Base-by-base conservation (phyloP, 2,797 vertebrate genomes). In the Morus bassanus region DNA sequence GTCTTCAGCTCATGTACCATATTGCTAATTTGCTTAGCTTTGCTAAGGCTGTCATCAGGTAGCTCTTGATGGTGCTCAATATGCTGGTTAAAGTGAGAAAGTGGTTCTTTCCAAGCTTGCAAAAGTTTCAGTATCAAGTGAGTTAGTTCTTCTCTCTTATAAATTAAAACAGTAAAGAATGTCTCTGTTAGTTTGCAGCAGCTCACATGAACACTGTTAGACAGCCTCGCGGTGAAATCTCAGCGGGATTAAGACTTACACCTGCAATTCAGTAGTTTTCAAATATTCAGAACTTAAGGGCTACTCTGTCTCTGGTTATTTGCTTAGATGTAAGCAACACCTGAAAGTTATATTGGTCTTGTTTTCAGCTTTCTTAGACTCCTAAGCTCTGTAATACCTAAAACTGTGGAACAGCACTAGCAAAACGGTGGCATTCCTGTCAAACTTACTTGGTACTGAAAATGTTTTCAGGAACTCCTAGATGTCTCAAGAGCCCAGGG, bases 121-220 rank as follows among this genome's bases (percentile, higher is more conserved):
- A 99, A 73, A 51, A 99, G 98, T 97, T 98, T 98, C 89, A 98
- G 96, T 74, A 99, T 98, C 93, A 99, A 97, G 64, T 98, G 97
- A 0, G 98, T 98, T 87, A 99, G 94, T 95, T 99, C 98, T 96
- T 98, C 98, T 88, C 98, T 98, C 98, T 99, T 76, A 45, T 4
- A 88, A 73, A 72, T 64, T 48, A 65, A 68, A 92, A 69, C 3
- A 79, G 15, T 53, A 69, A 83, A 74, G 21, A 80, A 65, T 37
- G 35, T 70, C 21, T 92, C 22, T 88, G 57, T 94, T 76, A 76
- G 65, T 68, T 69, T 76, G 79, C 54, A 79, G 25, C 7, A 90
- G 39, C 45, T 64, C 27, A 7, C 22, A 21, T 11, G 51, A 92
- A 74, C 12, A 19, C 13, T 41, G 9, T 45, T 59, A 80, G 39